A percentile compares a stretch with the other conserved stretches of the same genome.
These are phyloP conservation scores for Callaeas wilsoni DNA, from an alignment of 2,113 vertebrate species.

Conservation along the genomic window DNA sequence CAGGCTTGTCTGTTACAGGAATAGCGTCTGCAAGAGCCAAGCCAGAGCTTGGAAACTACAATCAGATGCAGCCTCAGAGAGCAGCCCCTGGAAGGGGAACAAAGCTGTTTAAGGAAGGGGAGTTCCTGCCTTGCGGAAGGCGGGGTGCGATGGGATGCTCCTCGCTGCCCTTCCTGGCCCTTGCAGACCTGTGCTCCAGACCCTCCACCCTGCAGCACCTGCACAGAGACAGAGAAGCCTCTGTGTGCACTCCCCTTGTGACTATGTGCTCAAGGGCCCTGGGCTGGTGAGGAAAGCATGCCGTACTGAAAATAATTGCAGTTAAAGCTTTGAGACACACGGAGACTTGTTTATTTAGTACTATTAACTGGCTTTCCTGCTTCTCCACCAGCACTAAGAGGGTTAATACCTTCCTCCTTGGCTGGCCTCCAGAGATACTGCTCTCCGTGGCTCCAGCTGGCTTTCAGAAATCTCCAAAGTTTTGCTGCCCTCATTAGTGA, in stretches of 20 bases:
- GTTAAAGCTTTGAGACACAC: background rate
- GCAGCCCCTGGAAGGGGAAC: background rate
- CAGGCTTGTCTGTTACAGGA: background rate
- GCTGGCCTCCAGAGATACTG: conserved; percentile 16
- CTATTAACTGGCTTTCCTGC: background rate
- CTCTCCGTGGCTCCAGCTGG: conserved; percentile 25
- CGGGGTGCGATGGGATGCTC: background rate
- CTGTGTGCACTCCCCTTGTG: background rate
- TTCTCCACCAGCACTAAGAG: background rate
- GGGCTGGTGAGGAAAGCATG: background rate
- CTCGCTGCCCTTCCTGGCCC: background rate
- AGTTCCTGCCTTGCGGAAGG: background rate
- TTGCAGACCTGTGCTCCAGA: too few relatives aligned
- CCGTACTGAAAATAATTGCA: background rate
- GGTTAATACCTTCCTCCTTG: conserved; percentile 22
- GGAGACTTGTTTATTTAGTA: background rate
- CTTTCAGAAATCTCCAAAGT: conserved; percentile 42
- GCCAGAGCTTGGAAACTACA: background rate
- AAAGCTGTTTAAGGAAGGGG: background rate
- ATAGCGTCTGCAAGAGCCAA: background rate
- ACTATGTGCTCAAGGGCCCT: background rate
- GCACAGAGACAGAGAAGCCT: background rate
- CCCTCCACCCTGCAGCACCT: background rate
- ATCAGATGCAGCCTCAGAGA: background rate
- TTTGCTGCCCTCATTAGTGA: conserved; percentile 26